Conservation (phyloP, 2,113 vertebrate species). For the Sus scrofa region T2T-Sscrofa CM000815.6:69981001-69981500, state of each 20-base stretch:
- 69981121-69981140: background rate
- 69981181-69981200: background rate
- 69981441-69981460: no score
- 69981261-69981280: background rate
- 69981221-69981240: background rate
- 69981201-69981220: background rate
- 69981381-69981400: no score
- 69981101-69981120: background rate
- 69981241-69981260: background rate
- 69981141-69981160: background rate
- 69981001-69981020: no score
- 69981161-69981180: background rate
- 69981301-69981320: no score
- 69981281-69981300: background rate
- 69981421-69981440: no score
- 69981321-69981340: no score
- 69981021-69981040: background rate
- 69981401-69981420: no score
- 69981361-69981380: no score
- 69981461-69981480: no score
- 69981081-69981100: background rate
- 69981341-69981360: no score
- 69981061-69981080: background rate
- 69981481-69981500: no score
- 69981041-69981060: background rate